Evolutionary conservation across 1,140 invertebrate genomes (phyloP).

Genomic region (Scylla paramamosain): DNA sequence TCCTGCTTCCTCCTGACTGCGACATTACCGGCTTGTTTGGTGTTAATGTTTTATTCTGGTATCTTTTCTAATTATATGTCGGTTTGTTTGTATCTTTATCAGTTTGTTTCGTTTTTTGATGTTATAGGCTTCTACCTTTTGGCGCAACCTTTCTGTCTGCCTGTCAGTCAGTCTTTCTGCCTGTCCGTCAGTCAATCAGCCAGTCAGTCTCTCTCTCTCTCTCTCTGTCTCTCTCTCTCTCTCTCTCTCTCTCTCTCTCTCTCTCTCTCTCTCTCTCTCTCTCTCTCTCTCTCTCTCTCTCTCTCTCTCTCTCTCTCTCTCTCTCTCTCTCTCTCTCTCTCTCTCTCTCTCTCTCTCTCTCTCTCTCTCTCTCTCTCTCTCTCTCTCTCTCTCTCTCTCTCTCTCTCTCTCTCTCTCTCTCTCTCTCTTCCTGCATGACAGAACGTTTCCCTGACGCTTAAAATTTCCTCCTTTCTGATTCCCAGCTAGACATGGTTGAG

Average conservation of each 20-base stretch:
- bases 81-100: too few relatives aligned
- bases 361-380: too few relatives aligned
- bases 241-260: neutral
- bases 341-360: neutral
- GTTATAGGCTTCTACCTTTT: too few relatives aligned
- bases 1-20: neutral
- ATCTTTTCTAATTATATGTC: too few relatives aligned
- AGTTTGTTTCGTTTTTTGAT: too few relatives aligned
- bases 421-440: neutral
- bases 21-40: neutral
- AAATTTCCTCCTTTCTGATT: neutral
- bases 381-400: neutral
- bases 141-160: too few relatives aligned
- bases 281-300: neutral
- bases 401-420: neutral
- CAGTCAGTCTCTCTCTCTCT: too few relatives aligned
- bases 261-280: neutral
- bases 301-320: neutral
- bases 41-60: neutral
- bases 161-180: too few relatives aligned
- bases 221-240: too few relatives aligned
- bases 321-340: neutral
- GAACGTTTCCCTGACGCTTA: neutral
- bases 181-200: too few relatives aligned
- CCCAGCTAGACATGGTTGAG: neutral